phyloP scores from a whole-genome alignment of 2,113 vertebrate species.

The Dicentrarchus labrax region DNA sequence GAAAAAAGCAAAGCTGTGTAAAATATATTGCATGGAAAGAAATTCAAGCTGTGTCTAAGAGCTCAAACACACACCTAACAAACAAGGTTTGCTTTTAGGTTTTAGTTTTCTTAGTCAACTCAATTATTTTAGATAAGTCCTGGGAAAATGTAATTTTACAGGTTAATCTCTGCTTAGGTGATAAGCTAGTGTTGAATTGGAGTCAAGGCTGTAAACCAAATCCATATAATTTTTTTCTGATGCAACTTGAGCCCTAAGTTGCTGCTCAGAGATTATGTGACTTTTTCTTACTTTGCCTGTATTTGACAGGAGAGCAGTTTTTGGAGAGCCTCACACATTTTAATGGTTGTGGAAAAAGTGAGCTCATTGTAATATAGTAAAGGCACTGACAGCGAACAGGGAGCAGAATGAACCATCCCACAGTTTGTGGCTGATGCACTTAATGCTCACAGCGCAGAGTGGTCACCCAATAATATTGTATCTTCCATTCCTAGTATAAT shows the following conservation, averaged over 20 bases:
- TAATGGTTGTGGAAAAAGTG: conserved; percentile 79
- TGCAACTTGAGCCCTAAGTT: conserved; percentile 27
- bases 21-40: not conserved
- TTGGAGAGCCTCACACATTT: conserved; percentile 65
- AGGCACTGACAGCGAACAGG: conserved; percentile 58
- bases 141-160: not conserved
- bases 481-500: conserved; percentile 28
- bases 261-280: conserved; percentile 21
- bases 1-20: not conserved
- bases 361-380: conserved; percentile 68
- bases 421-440: conserved; percentile 47
- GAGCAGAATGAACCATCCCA: conserved; percentile 54
- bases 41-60: not conserved
- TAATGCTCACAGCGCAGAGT: conserved; percentile 34
- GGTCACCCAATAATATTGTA: conserved; percentile 26
- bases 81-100: not conserved
- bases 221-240: conserved; percentile 5
- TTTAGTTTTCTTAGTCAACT: not conserved
- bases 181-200: not conserved
- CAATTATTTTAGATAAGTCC: not conserved
- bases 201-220: conserved; percentile 11
- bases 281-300: conserved; percentile 32
- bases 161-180: not conserved
- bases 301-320: conserved; percentile 56
- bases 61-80: not conserved